Conservation (phyloP, 2,113 vertebrate genomes). For the Eurystomus gularis region DNA sequence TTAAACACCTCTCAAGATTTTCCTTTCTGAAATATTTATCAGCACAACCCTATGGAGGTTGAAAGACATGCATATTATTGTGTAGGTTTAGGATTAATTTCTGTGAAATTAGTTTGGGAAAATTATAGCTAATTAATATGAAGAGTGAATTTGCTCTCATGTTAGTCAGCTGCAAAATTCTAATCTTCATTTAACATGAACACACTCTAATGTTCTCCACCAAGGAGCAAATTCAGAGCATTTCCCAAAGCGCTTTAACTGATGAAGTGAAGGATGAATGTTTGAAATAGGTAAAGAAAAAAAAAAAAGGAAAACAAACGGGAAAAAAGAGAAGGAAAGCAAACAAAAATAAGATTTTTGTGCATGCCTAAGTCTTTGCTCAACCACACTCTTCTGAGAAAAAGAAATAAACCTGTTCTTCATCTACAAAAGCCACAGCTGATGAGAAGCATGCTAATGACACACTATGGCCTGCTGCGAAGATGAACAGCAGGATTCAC, state of each 20-base stretch:
- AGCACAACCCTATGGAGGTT: not conserved
- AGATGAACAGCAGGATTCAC: not conserved
- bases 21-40: not conserved
- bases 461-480: not conserved
- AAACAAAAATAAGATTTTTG: not conserved
- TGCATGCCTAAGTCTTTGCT: not conserved
- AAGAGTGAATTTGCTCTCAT: not conserved
- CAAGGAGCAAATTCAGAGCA: not conserved
- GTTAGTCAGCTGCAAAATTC: slow-evolving; percentile 24
- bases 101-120: slow-evolving; percentile 5
- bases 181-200: slow-evolving; percentile 6
- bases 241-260: not conserved
- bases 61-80: not conserved
- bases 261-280: not conserved
- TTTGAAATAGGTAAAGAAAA: not conserved
- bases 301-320: rapidly evolving
- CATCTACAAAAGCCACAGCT: not conserved
- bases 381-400: not conserved
- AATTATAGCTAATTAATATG: slow-evolving; percentile 15
- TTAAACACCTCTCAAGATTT: not conserved
- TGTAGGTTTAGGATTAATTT: not conserved
- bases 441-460: not conserved
- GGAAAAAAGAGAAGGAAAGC: not conserved
- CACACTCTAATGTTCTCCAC: not conserved
- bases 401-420: not conserved